Conservation (phyloP, 2,113 vertebrate genomes). For the Chitala chitala region DNA sequence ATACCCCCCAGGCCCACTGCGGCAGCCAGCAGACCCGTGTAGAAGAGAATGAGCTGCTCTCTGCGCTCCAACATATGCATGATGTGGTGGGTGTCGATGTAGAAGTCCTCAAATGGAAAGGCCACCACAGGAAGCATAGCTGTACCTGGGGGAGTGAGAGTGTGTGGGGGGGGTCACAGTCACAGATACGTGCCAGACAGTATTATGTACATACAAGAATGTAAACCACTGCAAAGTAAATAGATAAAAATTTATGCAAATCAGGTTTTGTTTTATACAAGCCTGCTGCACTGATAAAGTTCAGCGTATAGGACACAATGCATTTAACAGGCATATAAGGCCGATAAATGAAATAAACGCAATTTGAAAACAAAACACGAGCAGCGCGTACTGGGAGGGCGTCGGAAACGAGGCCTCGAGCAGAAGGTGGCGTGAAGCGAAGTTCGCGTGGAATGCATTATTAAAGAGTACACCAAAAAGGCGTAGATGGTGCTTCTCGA, state of each 20-base stretch:
- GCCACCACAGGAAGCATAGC: conserved; percentile 75
- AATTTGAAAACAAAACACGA: too few relatives aligned
- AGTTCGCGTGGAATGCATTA: conserved; percentile 28
- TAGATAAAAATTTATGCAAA: too few relatives aligned
- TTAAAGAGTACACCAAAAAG: conserved; percentile 29
- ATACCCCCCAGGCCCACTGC: conserved; percentile 78
- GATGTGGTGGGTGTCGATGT: conserved; percentile 63
- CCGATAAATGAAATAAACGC: background rate
- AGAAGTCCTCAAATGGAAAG: conserved; percentile 84
- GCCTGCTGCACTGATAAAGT: too few relatives aligned
- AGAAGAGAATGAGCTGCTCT: conserved; percentile 74
- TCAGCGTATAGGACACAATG: too few relatives aligned
- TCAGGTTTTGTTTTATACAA: too few relatives aligned
- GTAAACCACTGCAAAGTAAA: background rate
- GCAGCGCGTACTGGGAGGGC: background rate
- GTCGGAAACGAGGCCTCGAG: background rate
- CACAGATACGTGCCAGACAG: too few relatives aligned
- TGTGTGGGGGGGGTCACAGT: background rate
- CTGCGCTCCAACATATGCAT: conserved; percentile 57
- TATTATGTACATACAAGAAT: background rate
- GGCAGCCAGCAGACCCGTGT: conserved; percentile 68
- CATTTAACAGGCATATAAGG: background rate
- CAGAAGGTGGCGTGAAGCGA: conserved; percentile 23
- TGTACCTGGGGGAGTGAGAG: conserved; percentile 63
- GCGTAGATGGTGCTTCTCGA: conserved; percentile 33